Conservation (phyloP, 2,797 vertebrate genomes). For the Pseudochirops cupreus region DNA sequence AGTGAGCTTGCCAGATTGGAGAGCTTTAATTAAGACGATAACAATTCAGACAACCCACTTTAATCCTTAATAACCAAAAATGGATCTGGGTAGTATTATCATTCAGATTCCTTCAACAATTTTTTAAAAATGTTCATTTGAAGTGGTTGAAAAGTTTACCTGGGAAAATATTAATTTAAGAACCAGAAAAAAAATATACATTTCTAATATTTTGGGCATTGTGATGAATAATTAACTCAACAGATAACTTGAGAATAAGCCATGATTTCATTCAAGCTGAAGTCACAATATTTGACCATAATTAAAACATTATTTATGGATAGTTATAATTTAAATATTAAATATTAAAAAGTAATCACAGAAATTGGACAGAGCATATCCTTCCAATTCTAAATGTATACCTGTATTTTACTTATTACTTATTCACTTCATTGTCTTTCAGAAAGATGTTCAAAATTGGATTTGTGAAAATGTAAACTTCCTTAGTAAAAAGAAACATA, state of each 20-base stretch:
- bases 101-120: slow-evolving; percentile 5
- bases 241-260: too few species aligned
- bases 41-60: not conserved
- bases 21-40: not conserved
- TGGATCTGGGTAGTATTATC: not conserved
- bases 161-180: not conserved
- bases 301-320: not conserved
- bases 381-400: slow-evolving; percentile 27
- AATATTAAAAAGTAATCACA: not conserved
- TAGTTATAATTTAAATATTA: not conserved
- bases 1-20: slow-evolving; percentile 4
- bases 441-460: slow-evolving; percentile 16
- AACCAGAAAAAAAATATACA: not conserved
- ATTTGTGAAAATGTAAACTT: slow-evolving; percentile 15
- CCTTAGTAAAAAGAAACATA: not conserved
- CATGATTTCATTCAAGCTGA: not conserved
- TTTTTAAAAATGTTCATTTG: not conserved
- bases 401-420: not conserved
- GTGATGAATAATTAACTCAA: not conserved
- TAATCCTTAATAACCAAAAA: not conserved
- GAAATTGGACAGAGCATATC: not conserved
- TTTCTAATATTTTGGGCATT: not conserved
- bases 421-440: not conserved
- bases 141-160: not conserved
- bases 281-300: slow-evolving; percentile 18